These are phyloP conservation scores for Eulemur coronatus DNA, from an alignment of 2,797 vertebrate genomes.

Conservation along the genomic window DNA sequence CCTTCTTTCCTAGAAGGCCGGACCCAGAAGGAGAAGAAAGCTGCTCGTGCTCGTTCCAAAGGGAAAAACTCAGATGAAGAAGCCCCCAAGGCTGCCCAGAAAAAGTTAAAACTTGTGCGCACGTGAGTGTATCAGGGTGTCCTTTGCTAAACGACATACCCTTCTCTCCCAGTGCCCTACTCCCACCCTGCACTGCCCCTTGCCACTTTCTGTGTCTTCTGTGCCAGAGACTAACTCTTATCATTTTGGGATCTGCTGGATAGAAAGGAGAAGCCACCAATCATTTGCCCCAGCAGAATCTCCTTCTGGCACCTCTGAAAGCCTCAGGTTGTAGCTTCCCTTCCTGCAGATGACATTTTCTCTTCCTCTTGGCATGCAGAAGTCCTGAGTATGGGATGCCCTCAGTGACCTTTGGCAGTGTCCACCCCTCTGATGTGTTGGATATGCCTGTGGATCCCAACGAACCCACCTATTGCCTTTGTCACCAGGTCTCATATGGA, in stretches of 20 bases:
- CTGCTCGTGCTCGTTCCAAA: constrained; percentile 94
- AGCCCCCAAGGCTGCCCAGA: constrained; percentile 93
- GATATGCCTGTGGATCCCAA: constrained; percentile 99
- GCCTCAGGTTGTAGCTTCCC: constrained; percentile 11
- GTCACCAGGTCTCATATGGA: constrained; percentile 99
- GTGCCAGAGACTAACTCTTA: not conserved
- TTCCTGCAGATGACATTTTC: constrained; percentile 48
- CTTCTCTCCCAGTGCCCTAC: not conserved
- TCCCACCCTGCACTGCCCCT: not conserved
- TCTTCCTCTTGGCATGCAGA: constrained; percentile 75
- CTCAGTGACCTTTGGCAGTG: constrained; percentile 94
- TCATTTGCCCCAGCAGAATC: not conserved
- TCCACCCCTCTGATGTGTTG: constrained; percentile 97
- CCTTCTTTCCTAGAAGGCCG: constrained; percentile 87
- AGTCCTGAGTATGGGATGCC: constrained; percentile 95
- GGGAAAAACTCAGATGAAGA: constrained; percentile 97
- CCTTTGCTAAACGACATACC: not conserved
- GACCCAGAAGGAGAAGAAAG: constrained; percentile 95
- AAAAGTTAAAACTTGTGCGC: constrained; percentile 95
- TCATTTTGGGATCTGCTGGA: not conserved
- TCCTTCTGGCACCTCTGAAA: not conserved
- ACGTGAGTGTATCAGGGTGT: constrained; percentile 83
- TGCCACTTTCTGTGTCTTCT: not conserved
- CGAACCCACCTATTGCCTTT: constrained; percentile 99
- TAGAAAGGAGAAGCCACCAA: not conserved